Evolutionary conservation across 2,888 invertebrate species (phyloP).

Genomic region (Formica aserva): DNA sequence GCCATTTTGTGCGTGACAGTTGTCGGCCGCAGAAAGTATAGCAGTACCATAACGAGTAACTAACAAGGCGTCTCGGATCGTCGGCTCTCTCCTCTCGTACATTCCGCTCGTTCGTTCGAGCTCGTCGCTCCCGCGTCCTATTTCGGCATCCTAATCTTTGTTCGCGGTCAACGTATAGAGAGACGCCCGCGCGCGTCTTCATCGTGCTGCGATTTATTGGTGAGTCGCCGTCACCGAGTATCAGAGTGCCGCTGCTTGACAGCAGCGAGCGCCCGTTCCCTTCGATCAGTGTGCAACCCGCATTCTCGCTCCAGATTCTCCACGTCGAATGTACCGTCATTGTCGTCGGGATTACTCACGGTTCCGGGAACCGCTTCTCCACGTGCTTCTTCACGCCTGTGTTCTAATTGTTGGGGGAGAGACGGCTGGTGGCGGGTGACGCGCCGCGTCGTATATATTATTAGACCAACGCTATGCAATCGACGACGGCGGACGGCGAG

Average conservation of each 20-base stretch:
- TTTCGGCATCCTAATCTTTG: neutral
- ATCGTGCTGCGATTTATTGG: neutral
- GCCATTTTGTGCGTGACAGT: slow-evolving; percentile 90
- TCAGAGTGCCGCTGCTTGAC: slow-evolving; percentile 60
- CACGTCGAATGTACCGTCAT: slow-evolving; percentile 19
- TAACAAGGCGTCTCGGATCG: neutral
- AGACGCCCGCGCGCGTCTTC: slow-evolving; percentile 6
- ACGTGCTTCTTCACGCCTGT: slow-evolving; percentile 62
- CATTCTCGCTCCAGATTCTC: neutral
- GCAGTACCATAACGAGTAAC: slow-evolving; percentile 13
- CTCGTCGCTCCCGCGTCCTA: slow-evolving; percentile 59
- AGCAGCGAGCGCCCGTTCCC: slow-evolving; percentile 44
- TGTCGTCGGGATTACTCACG: neutral
- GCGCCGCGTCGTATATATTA: slow-evolving; percentile 49
- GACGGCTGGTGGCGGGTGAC: slow-evolving; percentile 36
- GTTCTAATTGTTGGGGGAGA: slow-evolving; percentile 18
- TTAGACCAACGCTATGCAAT: slow-evolving; percentile 67
- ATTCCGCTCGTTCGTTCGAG: neutral
- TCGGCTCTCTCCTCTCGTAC: no score
- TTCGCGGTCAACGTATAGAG: slow-evolving; percentile 5
- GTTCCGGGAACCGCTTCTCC: slow-evolving; percentile 49
- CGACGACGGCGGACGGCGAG: slow-evolving; percentile 57
- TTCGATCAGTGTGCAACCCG: neutral
- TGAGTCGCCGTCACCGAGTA: neutral
- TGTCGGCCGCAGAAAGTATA: slow-evolving; percentile 69